phyloP scores from a whole-genome alignment of 1,140 invertebrate species.

The Steinernema feltiae region DNA sequence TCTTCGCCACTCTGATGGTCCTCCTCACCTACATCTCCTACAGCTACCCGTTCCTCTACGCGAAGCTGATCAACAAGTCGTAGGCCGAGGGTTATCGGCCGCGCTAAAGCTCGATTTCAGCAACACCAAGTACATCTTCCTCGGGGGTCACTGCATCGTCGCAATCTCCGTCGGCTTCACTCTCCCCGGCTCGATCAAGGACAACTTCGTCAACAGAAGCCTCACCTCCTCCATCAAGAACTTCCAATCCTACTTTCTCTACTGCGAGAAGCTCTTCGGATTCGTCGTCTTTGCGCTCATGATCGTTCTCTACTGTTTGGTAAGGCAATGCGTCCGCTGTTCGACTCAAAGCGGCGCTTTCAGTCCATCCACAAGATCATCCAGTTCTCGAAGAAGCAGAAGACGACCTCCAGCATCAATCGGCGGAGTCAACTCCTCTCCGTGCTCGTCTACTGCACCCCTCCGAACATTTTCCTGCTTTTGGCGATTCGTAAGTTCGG shows the following conservation, averaged over 20 bases:
- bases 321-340: not conserved
- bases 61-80: not conserved
- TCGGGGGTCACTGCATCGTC: conserved; percentile 25
- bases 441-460: conserved; percentile 1
- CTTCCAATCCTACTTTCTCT: not conserved
- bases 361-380: conserved; percentile 5
- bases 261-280: not conserved
- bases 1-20: conserved; percentile 2
- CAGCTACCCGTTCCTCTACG: not conserved
- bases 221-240: not conserved
- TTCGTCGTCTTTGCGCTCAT: not conserved
- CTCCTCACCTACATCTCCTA: not conserved
- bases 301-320: not conserved
- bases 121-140: conserved; percentile 25
- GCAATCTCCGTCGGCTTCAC: not conserved
- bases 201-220: not conserved
- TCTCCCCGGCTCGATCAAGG: not conserved
- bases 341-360: not conserved
- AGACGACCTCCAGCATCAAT: not conserved
- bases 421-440: not conserved
- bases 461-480: not conserved
- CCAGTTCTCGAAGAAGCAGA: not conserved
- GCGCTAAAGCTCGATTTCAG: not conserved
- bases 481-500: not conserved
- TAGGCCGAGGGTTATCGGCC: not conserved